Percentiles rank a stretch among this genome's conserved stretches.
Evolutionary conservation across 2,113 vertebrate genomes (phyloP).

Genomic region (Ariopsis seemanni): DNA sequence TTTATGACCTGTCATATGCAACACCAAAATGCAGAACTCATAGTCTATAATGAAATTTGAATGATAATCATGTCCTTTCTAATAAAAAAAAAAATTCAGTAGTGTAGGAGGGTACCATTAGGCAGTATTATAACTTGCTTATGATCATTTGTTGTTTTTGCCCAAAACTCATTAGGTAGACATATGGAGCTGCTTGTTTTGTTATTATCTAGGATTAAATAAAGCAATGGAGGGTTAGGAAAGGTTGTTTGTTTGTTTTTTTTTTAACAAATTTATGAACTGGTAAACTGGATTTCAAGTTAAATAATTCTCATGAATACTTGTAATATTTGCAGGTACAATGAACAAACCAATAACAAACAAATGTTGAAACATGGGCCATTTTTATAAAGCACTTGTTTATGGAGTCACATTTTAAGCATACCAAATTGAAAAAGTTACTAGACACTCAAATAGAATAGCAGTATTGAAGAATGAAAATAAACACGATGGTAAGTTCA

Average conservation of each 20-base stretch:
- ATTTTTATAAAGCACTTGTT: background rate
- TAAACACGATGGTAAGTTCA: background rate
- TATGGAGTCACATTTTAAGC: background rate
- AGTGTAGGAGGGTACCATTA: background rate
- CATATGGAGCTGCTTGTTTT: background rate
- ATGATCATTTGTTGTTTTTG: background rate
- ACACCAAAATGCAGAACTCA: background rate
- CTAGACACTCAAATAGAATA: background rate
- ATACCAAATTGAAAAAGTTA: background rate
- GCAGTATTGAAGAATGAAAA: constrained; percentile 1
- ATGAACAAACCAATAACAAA: background rate
- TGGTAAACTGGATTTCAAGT: background rate
- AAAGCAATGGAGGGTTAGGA: background rate
- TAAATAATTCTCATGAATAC: background rate
- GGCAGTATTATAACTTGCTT: no score
- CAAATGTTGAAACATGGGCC: background rate
- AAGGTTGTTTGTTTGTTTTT: no score
- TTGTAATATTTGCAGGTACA: background rate
- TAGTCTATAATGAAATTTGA: background rate
- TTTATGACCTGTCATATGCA: background rate
- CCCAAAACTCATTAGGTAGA: background rate
- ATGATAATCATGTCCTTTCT: background rate
- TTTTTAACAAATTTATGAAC: background rate
- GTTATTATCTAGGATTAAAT: background rate
- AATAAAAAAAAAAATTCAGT: no score